phyloP scores from a whole-genome alignment of 2,888 invertebrate species.

The Andrena flavipes region DNA sequence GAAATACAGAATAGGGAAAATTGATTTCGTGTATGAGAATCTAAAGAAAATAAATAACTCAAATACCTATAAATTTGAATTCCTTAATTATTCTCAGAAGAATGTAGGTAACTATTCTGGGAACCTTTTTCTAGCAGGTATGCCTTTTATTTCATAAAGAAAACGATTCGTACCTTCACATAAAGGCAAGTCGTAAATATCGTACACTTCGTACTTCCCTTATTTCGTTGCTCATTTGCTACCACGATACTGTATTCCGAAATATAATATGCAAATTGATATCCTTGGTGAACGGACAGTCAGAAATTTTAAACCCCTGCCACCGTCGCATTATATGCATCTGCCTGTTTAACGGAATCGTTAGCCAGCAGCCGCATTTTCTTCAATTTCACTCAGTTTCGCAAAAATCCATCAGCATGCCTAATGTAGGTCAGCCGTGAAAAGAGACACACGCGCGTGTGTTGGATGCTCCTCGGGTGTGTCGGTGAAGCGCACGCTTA shows the following conservation, averaged over 20 bases:
- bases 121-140: no score
- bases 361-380: constrained; percentile 22
- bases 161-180: constrained; percentile 2
- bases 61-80: no score
- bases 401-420: constrained; percentile 38
- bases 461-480: constrained; percentile 13
- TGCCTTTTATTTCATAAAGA: not conserved
- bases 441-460: constrained; percentile 36
- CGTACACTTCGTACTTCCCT: not conserved
- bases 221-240: constrained; percentile 18
- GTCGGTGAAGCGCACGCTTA: constrained; percentile 30
- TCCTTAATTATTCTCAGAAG: no score
- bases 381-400: constrained; percentile 45
- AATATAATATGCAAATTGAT: constrained; percentile 49
- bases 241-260: constrained; percentile 32
- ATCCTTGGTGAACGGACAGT: not conserved
- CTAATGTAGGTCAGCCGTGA: constrained; percentile 62
- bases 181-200: constrained; percentile 29
- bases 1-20: no score
- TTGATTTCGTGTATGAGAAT: no score
- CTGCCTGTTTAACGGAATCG: constrained; percentile 45
- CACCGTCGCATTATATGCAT: constrained; percentile 41
- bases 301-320: constrained; percentile 28
- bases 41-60: no score
- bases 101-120: no score